Base-by-base conservation (phyloP, 2,113 vertebrate genomes). In the Pionites leucogaster region DNA sequence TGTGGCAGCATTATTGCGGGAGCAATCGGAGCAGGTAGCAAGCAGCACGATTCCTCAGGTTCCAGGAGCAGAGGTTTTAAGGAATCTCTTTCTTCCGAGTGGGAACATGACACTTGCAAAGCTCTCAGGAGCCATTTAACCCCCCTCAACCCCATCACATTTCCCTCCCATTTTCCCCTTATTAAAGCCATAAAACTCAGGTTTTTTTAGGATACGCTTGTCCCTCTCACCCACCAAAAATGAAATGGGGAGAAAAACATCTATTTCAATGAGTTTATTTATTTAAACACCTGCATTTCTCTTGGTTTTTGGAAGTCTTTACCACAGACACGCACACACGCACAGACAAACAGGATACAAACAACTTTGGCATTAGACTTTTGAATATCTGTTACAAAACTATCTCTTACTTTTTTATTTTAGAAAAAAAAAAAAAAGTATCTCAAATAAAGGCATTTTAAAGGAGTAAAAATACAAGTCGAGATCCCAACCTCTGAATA, bases 311-410 rank as follows among this genome's bases (percentile, higher is more conserved):
- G 68, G 90, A 97, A 95, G 88, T 90, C 89, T 96, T 59, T 60
- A 39, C 71, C 96, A 96, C 96, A 96, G 92, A 78, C 95, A 90
- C 97, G 6, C 96, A 97, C 91, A 82, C 93, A 92, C 90, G 79
- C 95, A 96, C 93, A 82, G 75, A 94, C 93, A 46, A n/a, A 93
- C 64, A 1, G 78, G 91, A 94, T 94, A 97, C 93, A 96, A 98
- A 96, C 95, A 98, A 98, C 99, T 99, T 99, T 99, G 99, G 99
- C 98, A 98, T 99, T 92, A 95, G 97, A 98, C 98, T 98, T 97
- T 95, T 86, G 97, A 98, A 97, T 98, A 97, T 98, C 97, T 88
- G 98, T 98, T 99, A 99, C 98, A 99, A 99, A 99, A 99, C 98
- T 99, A 99, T 88, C 37, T 96, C 86, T 96, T 71, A 52, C 94